Conservation (phyloP, 2,113 vertebrate species). For the Erinaceus europaeus region DNA sequence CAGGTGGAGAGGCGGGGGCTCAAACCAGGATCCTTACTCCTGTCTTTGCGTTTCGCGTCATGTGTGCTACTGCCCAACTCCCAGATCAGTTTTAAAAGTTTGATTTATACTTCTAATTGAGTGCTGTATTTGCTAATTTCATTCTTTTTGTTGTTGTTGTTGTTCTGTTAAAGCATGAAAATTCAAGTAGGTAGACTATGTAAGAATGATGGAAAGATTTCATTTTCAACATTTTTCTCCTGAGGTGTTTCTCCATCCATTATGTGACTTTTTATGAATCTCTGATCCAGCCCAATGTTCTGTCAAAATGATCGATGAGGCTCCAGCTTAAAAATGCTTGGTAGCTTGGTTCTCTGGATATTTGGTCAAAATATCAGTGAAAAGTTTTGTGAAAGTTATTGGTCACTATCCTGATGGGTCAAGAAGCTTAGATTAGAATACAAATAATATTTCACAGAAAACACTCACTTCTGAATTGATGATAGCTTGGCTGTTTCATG, state of each 20-base stretch:
- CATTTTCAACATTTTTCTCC: constrained; percentile 5
- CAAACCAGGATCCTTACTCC: too few relatives aligned
- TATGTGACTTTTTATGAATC: constrained; percentile 24
- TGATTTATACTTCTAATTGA: not conserved
- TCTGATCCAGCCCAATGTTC: not conserved
- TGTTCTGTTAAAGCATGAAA: constrained; percentile 34
- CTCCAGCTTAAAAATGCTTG: not conserved
- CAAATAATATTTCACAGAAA: not conserved
- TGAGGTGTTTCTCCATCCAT: constrained; percentile 5
- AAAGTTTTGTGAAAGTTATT: constrained; percentile 27
- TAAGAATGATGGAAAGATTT: constrained; percentile 42
- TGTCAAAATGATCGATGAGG: constrained; percentile 57
- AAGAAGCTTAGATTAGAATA: not conserved
- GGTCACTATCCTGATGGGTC: not conserved
- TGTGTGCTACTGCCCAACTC: too few relatives aligned
- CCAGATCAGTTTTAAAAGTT: not conserved
- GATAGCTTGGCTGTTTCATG: not conserved
- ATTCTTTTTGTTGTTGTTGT: not conserved
- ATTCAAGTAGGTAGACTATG: not conserved
- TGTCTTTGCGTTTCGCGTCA: too few relatives aligned
- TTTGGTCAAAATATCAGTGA: not conserved
- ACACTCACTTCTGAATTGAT: not conserved
- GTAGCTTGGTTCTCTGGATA: not conserved
- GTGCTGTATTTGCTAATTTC: not conserved
- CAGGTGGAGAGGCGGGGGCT: too few relatives aligned